A percentile compares a stretch with the other conserved stretches of the same genome.
phyloP scores from a whole-genome alignment of 2,797 vertebrate genomes.

The Bradypus variegatus region DNA sequence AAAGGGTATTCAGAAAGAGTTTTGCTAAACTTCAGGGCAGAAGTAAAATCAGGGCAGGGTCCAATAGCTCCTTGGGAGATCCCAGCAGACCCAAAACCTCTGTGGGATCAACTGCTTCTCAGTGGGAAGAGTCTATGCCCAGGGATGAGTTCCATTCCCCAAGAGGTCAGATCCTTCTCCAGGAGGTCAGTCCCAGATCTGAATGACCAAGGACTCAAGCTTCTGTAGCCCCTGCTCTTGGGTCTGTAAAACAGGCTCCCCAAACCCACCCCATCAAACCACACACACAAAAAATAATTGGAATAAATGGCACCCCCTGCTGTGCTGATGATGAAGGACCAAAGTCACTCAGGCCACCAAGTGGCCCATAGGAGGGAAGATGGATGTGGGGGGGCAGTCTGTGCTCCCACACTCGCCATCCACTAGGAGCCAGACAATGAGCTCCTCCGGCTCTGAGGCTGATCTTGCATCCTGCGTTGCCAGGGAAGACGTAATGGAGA shows the following conservation, averaged over 20 bases:
- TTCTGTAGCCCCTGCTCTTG: not conserved
- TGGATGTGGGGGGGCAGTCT: accelerated
- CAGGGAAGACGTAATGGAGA: not conserved
- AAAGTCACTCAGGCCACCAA: not conserved
- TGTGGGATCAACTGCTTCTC: not conserved
- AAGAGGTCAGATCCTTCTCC: not conserved
- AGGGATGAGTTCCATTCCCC: not conserved
- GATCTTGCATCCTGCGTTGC: not conserved
- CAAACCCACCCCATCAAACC: not conserved
- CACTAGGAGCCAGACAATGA: not conserved
- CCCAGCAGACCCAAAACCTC: not conserved
- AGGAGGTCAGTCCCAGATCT: not conserved
- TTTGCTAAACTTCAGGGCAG: not conserved
- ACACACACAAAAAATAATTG: not conserved
- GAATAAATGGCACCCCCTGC: not conserved
- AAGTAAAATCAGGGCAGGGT: not conserved
- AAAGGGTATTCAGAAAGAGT: not conserved
- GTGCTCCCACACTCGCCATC: accelerated
- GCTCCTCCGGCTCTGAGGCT: not conserved
- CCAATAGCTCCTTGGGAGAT: not conserved
- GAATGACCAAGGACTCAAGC: not conserved
- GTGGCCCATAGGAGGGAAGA: not conserved
- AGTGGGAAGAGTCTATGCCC: not conserved
- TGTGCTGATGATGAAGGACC: not conserved
- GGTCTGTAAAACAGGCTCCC: not conserved